A percentile compares a stretch with the other conserved stretches of the same genome.
Conservation (phyloP, 2,888 invertebrate genomes). For the Mayetiola destructor region DNA sequence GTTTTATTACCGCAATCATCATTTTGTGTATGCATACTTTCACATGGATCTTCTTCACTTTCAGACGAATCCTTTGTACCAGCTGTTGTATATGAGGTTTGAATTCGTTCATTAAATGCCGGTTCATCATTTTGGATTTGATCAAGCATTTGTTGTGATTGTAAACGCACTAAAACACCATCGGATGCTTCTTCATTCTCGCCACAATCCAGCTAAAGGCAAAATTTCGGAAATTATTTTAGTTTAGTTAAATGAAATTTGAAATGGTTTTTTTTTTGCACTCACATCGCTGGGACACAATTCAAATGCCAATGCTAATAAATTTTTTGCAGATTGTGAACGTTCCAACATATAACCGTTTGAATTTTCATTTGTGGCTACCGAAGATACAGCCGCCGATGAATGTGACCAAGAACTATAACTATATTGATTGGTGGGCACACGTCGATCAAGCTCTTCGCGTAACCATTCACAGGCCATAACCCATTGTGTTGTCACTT, state of each 20-base stretch:
- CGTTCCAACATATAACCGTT: slow-evolving; percentile 90
- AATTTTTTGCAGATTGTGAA: slow-evolving; percentile 84
- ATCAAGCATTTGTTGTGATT: slow-evolving; percentile 4
- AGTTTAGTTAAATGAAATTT: neutral
- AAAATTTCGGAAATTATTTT: neutral
- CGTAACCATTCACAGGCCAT: slow-evolving; percentile 87
- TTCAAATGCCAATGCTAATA: slow-evolving; percentile 63
- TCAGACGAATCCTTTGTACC: neutral
- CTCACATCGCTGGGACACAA: slow-evolving; percentile 35
- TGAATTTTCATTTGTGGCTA: slow-evolving; percentile 83
- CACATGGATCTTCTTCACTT: neutral
- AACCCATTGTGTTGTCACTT: slow-evolving; percentile 74
- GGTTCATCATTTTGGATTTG: neutral
- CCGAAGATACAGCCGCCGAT: slow-evolving; percentile 34
- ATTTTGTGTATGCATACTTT: neutral
- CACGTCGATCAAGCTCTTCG: slow-evolving; percentile 69
- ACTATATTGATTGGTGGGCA: slow-evolving; percentile 50
- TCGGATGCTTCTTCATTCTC: slow-evolving; percentile 4
- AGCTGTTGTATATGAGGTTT: neutral
- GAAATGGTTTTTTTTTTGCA: neutral
- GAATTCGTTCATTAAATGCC: too few relatives aligned
- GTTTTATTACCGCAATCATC: neutral
- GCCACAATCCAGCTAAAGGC: neutral
- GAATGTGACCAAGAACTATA: slow-evolving; percentile 92
- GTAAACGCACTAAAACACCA: neutral